phyloP scores from a whole-genome alignment of 2,888 invertebrate species.

The Archaeoteleia sp. region DNA sequence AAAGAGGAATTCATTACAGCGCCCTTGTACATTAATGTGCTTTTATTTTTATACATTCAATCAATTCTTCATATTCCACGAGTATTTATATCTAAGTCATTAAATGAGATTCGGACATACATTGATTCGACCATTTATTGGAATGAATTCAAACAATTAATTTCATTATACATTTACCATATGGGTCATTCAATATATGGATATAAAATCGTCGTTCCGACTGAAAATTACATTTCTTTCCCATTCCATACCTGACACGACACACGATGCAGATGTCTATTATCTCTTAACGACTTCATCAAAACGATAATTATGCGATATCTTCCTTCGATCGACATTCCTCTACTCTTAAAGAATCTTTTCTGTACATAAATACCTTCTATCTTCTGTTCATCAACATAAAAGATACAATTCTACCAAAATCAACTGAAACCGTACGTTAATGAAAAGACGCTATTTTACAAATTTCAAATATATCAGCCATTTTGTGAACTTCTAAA shows the following conservation, averaged over 20 bases:
- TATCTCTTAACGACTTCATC: no score
- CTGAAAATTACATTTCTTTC: neutral
- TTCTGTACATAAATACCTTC: no score
- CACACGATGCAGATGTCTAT: no score
- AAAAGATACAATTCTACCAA: no score
- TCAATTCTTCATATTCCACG: conserved; percentile 24
- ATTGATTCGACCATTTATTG: conserved; percentile 42
- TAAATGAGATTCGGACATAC: conserved; percentile 43
- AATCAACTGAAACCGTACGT: no score
- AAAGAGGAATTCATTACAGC: neutral
- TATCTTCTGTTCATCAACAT: no score
- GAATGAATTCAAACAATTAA: conserved; percentile 47
- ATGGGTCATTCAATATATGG: conserved; percentile 60
- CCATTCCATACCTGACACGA: neutral
- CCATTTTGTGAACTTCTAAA: no score
- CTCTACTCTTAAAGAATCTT: no score
- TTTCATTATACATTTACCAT: conserved; percentile 64
- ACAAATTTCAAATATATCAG: no score
- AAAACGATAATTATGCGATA: no score
- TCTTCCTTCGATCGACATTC: no score
- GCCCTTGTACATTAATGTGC: conserved; percentile 21
- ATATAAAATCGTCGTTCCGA: conserved; percentile 25
- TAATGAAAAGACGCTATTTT: no score
- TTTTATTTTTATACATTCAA: conserved; percentile 47
- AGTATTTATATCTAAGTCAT: conserved; percentile 33